Conservation (phyloP, 2,888 invertebrate species). For the Rhyacophila evoluta region DNA sequence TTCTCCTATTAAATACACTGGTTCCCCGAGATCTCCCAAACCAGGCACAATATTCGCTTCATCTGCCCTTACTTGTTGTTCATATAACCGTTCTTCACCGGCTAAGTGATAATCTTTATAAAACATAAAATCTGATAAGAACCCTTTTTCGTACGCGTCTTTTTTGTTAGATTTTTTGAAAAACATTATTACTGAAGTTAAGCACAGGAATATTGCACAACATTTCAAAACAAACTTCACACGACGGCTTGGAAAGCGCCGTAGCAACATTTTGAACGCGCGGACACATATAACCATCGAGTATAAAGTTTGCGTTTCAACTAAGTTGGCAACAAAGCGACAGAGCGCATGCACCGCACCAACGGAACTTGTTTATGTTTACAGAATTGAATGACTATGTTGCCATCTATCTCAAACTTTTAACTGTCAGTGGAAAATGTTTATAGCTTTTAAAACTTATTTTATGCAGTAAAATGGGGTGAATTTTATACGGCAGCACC, state of each 20-base stretch:
- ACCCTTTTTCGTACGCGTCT: background rate
- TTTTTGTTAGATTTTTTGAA: constrained; percentile 17
- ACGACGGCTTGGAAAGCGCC: constrained; percentile 34
- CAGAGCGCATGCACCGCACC: background rate
- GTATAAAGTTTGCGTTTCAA: background rate
- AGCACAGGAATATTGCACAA: background rate
- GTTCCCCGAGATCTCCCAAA: constrained; percentile 79
- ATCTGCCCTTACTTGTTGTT: constrained; percentile 72
- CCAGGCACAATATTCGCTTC: constrained; percentile 75
- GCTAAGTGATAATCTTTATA: constrained; percentile 7
- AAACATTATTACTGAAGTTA: background rate
- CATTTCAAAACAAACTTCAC: constrained; percentile 38
- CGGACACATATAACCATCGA: background rate
- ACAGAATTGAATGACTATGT: background rate
- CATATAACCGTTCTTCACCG: constrained; percentile 56
- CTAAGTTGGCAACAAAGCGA: background rate
- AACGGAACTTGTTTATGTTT: background rate
- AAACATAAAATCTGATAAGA: background rate
- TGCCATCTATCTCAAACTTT: no score
- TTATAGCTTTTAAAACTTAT: no score
- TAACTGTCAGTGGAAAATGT: no score
- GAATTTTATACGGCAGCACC: no score
- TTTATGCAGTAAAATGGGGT: no score
- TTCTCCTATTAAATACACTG: constrained; percentile 75
- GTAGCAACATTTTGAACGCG: constrained; percentile 36